Conservation (phyloP, 2,888 invertebrate species). For the Helleia helle region DNA sequence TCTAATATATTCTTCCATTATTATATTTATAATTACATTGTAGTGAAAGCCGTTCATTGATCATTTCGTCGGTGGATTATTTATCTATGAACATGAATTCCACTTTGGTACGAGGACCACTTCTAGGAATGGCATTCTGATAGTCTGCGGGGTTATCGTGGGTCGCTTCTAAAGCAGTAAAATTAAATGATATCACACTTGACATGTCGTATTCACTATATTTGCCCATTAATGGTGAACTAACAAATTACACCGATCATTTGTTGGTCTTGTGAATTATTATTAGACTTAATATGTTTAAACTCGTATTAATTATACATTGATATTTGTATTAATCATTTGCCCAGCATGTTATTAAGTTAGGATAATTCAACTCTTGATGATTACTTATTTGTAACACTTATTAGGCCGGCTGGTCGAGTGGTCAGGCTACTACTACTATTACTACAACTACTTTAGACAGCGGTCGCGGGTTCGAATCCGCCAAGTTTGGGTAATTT, state of each 20-base stretch:
- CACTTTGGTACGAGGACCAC: conserved; percentile 40
- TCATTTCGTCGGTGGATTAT: neutral
- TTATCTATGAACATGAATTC: conserved; percentile 12
- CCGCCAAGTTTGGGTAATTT: too few species aligned
- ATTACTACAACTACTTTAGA: too few species aligned
- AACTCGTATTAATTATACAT: too few species aligned
- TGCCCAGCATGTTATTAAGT: too few species aligned
- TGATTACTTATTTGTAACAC: too few species aligned
- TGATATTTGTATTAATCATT: too few species aligned
- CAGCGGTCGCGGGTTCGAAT: too few species aligned
- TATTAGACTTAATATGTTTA: too few species aligned
- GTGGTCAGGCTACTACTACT: too few species aligned
- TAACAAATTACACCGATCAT: conserved; percentile 49
- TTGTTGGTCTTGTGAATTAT: conserved; percentile 39
- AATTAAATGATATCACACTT: conserved; percentile 69
- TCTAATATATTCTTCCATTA: conserved; percentile 5
- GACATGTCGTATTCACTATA: conserved; percentile 57
- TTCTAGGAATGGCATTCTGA: conserved; percentile 56
- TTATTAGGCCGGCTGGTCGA: too few species aligned
- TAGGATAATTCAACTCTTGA: too few species aligned
- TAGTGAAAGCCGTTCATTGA: neutral
- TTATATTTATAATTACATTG: neutral
- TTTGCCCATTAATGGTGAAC: conserved; percentile 61
- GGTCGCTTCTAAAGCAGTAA: conserved; percentile 70
- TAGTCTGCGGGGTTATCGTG: conserved; percentile 61